Evolutionary conservation across 2,797 vertebrate genomes (phyloP).

Genomic region (Apodemus agrarius): DNA sequence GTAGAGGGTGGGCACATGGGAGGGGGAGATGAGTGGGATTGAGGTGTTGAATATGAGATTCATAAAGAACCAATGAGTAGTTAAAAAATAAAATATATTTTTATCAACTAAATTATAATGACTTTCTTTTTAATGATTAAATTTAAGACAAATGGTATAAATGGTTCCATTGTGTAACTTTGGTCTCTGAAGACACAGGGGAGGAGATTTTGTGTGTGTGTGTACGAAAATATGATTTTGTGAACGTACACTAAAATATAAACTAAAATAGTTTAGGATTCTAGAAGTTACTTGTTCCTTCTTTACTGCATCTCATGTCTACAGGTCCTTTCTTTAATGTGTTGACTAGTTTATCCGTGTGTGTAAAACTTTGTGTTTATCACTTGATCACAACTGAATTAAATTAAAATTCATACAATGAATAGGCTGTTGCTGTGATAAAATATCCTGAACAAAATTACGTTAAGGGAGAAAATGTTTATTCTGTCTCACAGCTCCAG

Average conservation of each 20-base stretch:
- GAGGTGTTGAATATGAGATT: no score
- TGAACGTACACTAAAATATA: conserved; percentile 31
- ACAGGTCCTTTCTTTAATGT: neutral
- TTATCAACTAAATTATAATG: neutral
- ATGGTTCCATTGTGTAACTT: neutral
- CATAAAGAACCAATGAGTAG: no score
- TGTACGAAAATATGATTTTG: neutral
- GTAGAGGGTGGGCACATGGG: no score
- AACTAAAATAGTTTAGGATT: neutral
- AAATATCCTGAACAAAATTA: neutral
- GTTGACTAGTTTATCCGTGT: neutral
- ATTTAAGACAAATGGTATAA: neutral
- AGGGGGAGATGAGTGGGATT: no score
- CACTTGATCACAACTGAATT: neutral
- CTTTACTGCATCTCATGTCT: neutral
- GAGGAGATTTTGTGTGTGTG: neutral
- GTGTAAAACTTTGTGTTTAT: neutral
- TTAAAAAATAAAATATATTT: neutral
- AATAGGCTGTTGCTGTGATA: neutral
- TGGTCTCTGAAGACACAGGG: neutral
- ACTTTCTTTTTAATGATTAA: conserved; percentile 5
- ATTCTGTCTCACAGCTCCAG: neutral
- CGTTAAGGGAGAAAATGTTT: neutral
- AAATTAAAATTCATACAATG: neutral
- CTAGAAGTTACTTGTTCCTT: neutral